These are phyloP conservation scores for Hyposmocoma kahamanoa DNA, from an alignment of 1,140 invertebrate genomes.

Conservation along the genomic window DNA sequence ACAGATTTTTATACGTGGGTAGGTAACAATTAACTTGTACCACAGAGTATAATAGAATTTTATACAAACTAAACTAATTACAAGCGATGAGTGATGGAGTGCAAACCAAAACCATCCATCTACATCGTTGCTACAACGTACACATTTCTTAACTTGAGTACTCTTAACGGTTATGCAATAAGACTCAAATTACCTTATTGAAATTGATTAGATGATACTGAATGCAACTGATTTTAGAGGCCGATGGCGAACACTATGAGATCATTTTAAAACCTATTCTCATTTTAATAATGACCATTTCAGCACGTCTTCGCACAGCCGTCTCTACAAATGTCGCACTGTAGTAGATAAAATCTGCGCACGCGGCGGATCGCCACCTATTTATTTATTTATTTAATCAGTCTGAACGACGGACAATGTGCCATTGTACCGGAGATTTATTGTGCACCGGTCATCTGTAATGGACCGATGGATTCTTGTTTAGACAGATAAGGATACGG, in stretches of 20 bases:
- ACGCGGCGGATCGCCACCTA: conserved; percentile 55
- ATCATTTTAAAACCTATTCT: conserved; percentile 33
- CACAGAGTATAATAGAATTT: too few species aligned
- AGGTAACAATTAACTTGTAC: too few species aligned
- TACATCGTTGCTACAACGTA: conserved; percentile 33
- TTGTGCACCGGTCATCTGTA: conserved; percentile 46
- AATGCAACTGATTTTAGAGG: neutral
- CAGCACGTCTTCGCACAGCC: conserved; percentile 17
- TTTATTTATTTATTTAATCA: conserved; percentile 69
- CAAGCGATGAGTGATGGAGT: conserved; percentile 30
- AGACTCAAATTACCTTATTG: conserved; percentile 25
- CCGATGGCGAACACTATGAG: neutral
- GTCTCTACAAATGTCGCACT: conserved; percentile 44
- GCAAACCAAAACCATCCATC: conserved; percentile 33
- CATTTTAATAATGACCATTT: conserved; percentile 39
- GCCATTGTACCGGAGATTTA: conserved; percentile 66
- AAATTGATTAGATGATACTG: neutral
- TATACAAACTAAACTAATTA: too few species aligned
- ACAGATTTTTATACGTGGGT: too few species aligned
- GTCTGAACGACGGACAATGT: conserved; percentile 66
- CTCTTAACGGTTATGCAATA: conserved; percentile 37
- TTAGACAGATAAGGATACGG: conserved; percentile 21
- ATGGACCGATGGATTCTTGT: conserved; percentile 42
- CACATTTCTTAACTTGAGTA: conserved; percentile 22
- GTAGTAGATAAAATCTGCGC: conserved; percentile 54